phyloP scores from a whole-genome alignment of 2,113 vertebrate species.

The Orycteropus afer region DNA sequence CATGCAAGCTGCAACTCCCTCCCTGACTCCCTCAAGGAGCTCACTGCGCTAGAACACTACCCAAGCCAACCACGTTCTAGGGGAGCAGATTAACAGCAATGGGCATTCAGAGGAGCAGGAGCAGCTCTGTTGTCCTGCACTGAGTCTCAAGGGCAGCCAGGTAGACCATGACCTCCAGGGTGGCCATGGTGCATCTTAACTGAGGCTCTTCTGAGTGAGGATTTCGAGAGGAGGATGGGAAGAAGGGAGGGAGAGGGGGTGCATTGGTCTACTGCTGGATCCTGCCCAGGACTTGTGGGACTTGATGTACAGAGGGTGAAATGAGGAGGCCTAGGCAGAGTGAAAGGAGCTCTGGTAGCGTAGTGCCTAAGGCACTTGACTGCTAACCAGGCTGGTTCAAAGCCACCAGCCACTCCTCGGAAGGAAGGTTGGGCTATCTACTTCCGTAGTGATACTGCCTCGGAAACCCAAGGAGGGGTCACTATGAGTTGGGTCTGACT shows the following conservation, averaged over 20 bases:
- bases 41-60: not conserved
- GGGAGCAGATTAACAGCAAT: not conserved
- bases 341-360: too few species aligned
- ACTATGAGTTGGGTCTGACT: too few species aligned
- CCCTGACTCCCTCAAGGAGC: not conserved
- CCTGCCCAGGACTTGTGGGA: rapidly evolving
- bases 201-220: not conserved
- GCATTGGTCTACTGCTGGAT: too few species aligned
- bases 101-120: too few species aligned
- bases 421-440: too few species aligned
- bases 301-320: rapidly evolving
- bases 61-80: not conserved
- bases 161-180: not conserved
- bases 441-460: too few species aligned
- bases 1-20: not conserved
- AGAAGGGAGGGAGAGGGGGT: not conserved
- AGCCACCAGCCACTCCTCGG: too few species aligned
- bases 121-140: not conserved
- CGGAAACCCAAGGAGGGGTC: too few species aligned
- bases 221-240: too few species aligned
- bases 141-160: not conserved
- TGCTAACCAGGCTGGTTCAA: too few species aligned
- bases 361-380: too few species aligned
- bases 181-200: not conserved
- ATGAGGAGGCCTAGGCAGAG: not conserved